Base-by-base conservation (phyloP, 1,140 invertebrate genomes). In the Drosophila punjabiensis region DNA sequence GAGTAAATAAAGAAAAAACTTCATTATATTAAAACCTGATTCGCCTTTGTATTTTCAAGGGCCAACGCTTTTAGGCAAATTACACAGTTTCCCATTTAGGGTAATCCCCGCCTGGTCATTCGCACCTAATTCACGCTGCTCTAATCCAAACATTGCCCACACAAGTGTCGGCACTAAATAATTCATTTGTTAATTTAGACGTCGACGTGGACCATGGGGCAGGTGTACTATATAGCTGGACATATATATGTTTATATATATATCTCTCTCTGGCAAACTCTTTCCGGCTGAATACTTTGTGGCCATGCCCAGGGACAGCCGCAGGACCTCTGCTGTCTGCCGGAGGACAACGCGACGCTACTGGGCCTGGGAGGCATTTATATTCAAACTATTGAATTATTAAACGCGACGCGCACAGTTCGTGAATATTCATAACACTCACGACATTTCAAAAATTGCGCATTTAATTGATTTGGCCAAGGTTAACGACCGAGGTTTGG, bases 161-260 rank as follows among this genome's bases (percentile, higher is more conserved):
- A 83, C 83, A 89, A 88, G 78, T 85, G 79, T 89, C 79, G 53
- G 41, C 71, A 85, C 86, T 89, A 85, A 89, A 89, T 89, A 82
- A 89, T 89, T 89, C 76, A 89, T 89, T 89, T 89, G 86, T 90
- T 89, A 89, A 89, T 89, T 89, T 89, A 80, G 86, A 89, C 86
- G 81, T 67, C 70, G 69, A 67, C 59, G 20, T 58, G 20, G 30
- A 20, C 61, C 45, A 14, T 32, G 32, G 48, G n/a, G 10, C 30
- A 53, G 52, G 30, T 18, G 30, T 53, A 33, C 52, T 53, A 18
- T 20, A 47, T 35, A 35, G 33, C 24, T 10, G 50, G 50, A 53
- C 28, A 33, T 52, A 52, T 6, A 3, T 32, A 30, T 1, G 1
- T 18, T 33, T 9, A 0, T 33, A 53, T 30, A 32, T 37, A 3